Conservation (phyloP, 1,140 invertebrate genomes). For the Ceratosolen fusciceps region DNA sequence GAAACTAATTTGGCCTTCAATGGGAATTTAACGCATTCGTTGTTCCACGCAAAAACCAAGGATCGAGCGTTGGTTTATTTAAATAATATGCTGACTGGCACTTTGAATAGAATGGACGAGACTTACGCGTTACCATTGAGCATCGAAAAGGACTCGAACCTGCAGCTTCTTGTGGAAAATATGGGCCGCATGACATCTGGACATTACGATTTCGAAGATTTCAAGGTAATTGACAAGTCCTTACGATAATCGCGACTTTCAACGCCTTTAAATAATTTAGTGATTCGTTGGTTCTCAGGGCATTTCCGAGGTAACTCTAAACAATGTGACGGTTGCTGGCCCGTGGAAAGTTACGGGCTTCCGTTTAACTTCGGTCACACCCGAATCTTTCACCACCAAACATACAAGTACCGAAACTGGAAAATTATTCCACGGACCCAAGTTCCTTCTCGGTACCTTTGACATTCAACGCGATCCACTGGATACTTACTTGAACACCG, state of each 20-base stretch:
- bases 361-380: background rate
- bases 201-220: slow-evolving; percentile 74
- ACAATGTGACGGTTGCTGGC: slow-evolving; percentile 39
- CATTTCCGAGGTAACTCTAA: slow-evolving; percentile 56
- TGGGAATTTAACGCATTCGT: slow-evolving; percentile 70
- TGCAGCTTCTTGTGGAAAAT: slow-evolving; percentile 86
- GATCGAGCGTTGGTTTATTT: slow-evolving; percentile 85
- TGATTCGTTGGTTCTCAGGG: no score
- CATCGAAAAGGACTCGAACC: slow-evolving; percentile 69
- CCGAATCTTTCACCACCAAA: background rate
- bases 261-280: no score
- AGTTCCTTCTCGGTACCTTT: slow-evolving; percentile 71
- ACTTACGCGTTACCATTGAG: slow-evolving; percentile 72
- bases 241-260: no score
- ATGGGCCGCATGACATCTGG: slow-evolving; percentile 85
- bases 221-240: slow-evolving; percentile 76
- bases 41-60: slow-evolving; percentile 74
- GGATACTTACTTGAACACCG: slow-evolving; percentile 78
- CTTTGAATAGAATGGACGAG: slow-evolving; percentile 74
- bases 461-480: slow-evolving; percentile 51
- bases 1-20: slow-evolving; percentile 73
- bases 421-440: slow-evolving; percentile 59
- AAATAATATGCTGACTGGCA: slow-evolving; percentile 75
- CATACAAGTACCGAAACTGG: slow-evolving; percentile 36
- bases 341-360: slow-evolving; percentile 63